These are phyloP conservation scores for Holacanthella duospinosa DNA, from an alignment of 2,888 invertebrate species.

Conservation along the genomic window DNA sequence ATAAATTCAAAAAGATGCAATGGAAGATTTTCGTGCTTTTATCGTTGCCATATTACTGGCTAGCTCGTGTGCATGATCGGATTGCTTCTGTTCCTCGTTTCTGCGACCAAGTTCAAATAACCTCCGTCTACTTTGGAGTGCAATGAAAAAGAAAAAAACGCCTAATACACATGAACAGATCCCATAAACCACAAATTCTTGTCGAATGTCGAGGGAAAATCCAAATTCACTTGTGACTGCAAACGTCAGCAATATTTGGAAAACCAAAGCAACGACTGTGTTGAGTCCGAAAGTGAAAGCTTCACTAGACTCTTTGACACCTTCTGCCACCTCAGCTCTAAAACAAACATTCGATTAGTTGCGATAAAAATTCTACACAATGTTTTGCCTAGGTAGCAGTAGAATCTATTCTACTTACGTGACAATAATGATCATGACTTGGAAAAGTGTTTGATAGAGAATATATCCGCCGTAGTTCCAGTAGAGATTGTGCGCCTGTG, in stretches of 20 bases:
- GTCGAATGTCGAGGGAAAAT: conserved; percentile 40
- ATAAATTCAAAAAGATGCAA: too few species aligned
- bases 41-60: neutral
- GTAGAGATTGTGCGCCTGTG: conserved; percentile 52
- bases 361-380: too few species aligned
- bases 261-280: conserved; percentile 63
- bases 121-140: neutral
- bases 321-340: conserved; percentile 41
- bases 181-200: conserved; percentile 61
- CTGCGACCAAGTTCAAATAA: neutral
- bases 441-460: conserved; percentile 63
- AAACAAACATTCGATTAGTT: neutral
- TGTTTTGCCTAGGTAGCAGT: too few species aligned
- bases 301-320: conserved; percentile 69
- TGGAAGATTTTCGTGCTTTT: neutral
- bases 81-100: neutral
- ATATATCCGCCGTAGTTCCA: conserved; percentile 64
- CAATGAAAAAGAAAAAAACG: conserved; percentile 43
- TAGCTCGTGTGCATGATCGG: neutral
- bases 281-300: conserved; percentile 84
- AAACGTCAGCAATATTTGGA: conserved; percentile 67
- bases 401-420: conserved; percentile 43
- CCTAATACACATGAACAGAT: conserved; percentile 56
- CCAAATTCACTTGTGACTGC: conserved; percentile 48
- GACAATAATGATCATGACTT: conserved; percentile 67